phyloP scores from a whole-genome alignment of 53 echinoderm and acorn worm species.

The Patiria pectinifera region DNA sequence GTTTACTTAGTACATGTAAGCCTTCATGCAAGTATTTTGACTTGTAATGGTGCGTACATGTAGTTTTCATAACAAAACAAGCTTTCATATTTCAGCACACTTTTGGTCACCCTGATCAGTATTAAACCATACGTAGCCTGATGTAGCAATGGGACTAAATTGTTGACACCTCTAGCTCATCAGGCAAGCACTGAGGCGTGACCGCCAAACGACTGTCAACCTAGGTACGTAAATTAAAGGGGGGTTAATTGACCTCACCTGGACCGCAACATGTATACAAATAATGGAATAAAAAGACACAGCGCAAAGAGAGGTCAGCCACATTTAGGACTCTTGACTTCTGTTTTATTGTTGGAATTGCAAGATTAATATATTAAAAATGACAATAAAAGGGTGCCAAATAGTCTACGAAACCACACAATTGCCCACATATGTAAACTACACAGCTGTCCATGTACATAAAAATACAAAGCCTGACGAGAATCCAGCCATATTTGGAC shows the following conservation, averaged over 20 bases:
- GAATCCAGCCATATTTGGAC: constrained; percentile 38
- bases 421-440: too few relatives aligned
- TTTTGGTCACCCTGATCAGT: background rate
- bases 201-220: background rate
- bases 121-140: too few relatives aligned
- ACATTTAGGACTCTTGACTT: too few relatives aligned
- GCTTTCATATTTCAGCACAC: background rate
- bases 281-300: background rate
- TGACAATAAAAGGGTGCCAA: too few relatives aligned
- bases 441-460: too few relatives aligned
- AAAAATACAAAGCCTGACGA: background rate
- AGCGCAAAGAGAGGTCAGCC: background rate
- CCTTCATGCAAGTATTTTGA: background rate
- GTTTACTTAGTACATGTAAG: too few relatives aligned
- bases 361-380: too few relatives aligned
- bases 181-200: background rate
- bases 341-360: too few relatives aligned
- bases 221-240: background rate
- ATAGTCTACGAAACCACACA: too few relatives aligned
- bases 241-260: background rate
- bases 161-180: background rate
- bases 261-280: background rate
- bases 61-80: background rate
- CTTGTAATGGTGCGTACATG: background rate
- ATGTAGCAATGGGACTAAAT: background rate